Percentiles rank a stretch among this genome's conserved stretches.
Evolutionary conservation across 2,797 vertebrate genomes (phyloP).

Genomic region (Myoxocephalus aenaeus): DNA sequence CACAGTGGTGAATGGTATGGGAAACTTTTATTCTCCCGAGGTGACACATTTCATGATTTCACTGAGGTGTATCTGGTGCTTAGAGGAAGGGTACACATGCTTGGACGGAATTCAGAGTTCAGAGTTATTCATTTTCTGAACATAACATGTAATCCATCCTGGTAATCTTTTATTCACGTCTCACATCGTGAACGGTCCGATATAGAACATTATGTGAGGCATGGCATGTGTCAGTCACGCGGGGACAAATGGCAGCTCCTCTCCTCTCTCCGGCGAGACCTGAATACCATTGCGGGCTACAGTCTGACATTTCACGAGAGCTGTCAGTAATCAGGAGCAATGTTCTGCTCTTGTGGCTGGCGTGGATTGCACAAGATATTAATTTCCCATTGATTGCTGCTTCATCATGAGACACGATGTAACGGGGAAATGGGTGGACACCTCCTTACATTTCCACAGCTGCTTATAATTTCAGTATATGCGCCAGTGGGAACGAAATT

Average conservation of each 20-base stretch:
- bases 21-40: constrained; percentile 32
- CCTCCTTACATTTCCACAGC: constrained; percentile 22
- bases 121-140: neutral
- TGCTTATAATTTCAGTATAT: constrained; percentile 12
- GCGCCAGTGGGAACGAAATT: neutral
- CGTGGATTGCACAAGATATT: constrained; percentile 29
- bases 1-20: constrained; percentile 18
- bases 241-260: constrained; percentile 39
- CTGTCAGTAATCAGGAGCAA: constrained; percentile 49
- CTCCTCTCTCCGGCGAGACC: constrained; percentile 45
- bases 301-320: constrained; percentile 70
- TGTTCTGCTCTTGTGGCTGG: constrained; percentile 49
- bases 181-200: constrained; percentile 33
- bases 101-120: neutral
- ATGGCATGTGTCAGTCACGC: constrained; percentile 69
- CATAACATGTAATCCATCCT: neutral
- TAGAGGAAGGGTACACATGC: constrained; percentile 3
- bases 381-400: constrained; percentile 57
- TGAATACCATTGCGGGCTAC: constrained; percentile 52
- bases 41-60: constrained; percentile 32
- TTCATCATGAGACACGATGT: constrained; percentile 18
- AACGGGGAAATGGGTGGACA: constrained; percentile 12
- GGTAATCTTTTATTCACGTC: constrained; percentile 4
- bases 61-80: neutral
- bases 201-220: constrained; percentile 56